These are phyloP conservation scores for Mustela nigripes DNA, from an alignment of 2,113 vertebrate species.

Conservation along the genomic window DNA sequence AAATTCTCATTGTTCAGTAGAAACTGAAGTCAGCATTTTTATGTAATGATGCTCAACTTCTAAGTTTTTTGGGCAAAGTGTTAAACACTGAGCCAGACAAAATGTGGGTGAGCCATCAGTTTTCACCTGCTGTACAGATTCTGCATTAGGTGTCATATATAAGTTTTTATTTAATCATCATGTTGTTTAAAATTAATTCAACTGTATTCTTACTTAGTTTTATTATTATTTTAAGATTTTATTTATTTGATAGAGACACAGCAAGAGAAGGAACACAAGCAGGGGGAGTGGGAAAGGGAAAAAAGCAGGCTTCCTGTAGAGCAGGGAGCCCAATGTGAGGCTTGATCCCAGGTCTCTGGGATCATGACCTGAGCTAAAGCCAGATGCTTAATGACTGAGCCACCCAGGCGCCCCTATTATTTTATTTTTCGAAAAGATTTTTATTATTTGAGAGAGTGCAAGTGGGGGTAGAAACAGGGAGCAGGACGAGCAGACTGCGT, in stretches of 20 bases:
- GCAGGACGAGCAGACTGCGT: neutral
- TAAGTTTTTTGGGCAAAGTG: neutral
- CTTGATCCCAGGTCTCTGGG: no score
- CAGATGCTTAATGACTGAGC: no score
- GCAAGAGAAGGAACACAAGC: no score
- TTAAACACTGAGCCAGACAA: neutral
- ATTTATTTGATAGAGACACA: no score
- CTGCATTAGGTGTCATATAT: neutral
- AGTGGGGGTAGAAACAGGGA: neutral
- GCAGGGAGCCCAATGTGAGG: no score
- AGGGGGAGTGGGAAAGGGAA: no score
- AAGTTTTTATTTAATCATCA: slow-evolving; percentile 29
- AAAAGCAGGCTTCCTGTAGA: no score
- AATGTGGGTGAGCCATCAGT: neutral
- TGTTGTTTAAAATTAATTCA: slow-evolving; percentile 15
- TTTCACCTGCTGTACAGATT: neutral
- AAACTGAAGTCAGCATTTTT: slow-evolving; percentile 6
- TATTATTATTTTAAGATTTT: neutral
- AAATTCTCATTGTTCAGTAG: neutral
- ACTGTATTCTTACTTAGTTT: neutral
- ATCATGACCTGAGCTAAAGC: no score
- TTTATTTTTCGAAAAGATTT: no score
- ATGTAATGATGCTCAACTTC: neutral
- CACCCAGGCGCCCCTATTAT: no score
- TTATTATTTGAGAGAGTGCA: neutral